These are phyloP conservation scores for Theristicus caerulescens DNA, from an alignment of 2,113 vertebrate genomes.

Conservation along the genomic window DNA sequence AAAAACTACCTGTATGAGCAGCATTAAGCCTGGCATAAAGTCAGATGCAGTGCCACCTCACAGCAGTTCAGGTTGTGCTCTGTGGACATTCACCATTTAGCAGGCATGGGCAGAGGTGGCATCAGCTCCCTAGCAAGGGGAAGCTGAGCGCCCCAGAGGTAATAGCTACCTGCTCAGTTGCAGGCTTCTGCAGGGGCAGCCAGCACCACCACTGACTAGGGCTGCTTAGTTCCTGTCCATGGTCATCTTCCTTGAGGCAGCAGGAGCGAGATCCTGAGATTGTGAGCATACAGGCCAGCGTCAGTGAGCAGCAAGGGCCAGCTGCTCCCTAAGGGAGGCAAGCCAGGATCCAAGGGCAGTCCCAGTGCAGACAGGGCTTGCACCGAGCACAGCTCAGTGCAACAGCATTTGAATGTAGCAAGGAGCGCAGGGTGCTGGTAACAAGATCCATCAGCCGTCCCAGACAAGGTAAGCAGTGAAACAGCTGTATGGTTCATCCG, in stretches of 20 bases:
- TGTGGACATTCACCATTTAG: fast-evolving
- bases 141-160: not conserved
- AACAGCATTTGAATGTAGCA: fast-evolving
- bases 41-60: no score
- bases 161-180: not conserved
- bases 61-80: not conserved
- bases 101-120: not conserved
- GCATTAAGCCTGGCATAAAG: not conserved
- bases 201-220: not conserved
- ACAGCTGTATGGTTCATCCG: not conserved
- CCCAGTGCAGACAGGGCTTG: not conserved
- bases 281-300: no score
- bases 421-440: not conserved
- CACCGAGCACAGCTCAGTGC: not conserved
- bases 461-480: not conserved
- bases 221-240: not conserved
- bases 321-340: not conserved
- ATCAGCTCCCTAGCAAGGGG: not conserved
- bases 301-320: not conserved
- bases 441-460: not conserved
- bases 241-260: not conserved
- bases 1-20: fast-evolving
- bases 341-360: no score
- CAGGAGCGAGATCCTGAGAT: not conserved
- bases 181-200: not conserved